Percentiles rank a stretch among this genome's conserved stretches.
phyloP scores from a whole-genome alignment of 2,113 vertebrate genomes.

The Sciurus niger region DNA sequence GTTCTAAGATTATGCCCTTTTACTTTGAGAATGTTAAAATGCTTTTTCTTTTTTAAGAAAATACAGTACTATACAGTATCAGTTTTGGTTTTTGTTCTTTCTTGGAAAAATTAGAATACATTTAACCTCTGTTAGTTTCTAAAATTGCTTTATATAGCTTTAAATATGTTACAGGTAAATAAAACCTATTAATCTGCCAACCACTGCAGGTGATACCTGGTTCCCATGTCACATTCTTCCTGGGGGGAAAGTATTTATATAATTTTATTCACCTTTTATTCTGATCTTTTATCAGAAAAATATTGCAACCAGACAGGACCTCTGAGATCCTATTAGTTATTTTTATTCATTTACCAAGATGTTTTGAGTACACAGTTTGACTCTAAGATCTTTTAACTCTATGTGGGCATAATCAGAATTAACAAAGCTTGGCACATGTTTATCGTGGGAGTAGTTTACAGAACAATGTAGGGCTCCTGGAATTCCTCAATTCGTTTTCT shows the following conservation, averaged over 20 bases:
- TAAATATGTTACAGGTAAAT: not conserved
- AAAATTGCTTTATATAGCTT: conserved; percentile 6
- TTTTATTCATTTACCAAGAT: conserved; percentile 74
- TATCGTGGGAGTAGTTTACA: conserved; percentile 45
- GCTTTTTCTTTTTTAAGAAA: conserved; percentile 59
- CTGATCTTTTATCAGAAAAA: conserved; percentile 51
- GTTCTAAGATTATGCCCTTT: not conserved
- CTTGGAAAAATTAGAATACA: conserved; percentile 44
- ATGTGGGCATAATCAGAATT: conserved; percentile 30
- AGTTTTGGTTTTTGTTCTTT: conserved; percentile 58
- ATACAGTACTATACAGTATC: not conserved
- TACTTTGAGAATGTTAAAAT: not conserved
- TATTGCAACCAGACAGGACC: conserved; percentile 5
- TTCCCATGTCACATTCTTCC: not conserved
- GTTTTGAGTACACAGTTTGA: conserved; percentile 63
- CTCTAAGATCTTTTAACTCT: conserved; percentile 52
- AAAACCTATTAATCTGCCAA: conserved; percentile 2
- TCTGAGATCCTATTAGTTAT: conserved; percentile 42
- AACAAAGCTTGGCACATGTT: not conserved
- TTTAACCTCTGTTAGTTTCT: conserved; percentile 32
- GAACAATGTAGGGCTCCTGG: not conserved
- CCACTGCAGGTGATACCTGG: not conserved
- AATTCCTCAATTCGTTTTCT: conserved; percentile 50
- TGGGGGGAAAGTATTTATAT: conserved; percentile 27
- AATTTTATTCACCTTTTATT: conserved; percentile 62